Conservation (phyloP, 2,113 vertebrate species). For the Festucalex cinctus region DNA sequence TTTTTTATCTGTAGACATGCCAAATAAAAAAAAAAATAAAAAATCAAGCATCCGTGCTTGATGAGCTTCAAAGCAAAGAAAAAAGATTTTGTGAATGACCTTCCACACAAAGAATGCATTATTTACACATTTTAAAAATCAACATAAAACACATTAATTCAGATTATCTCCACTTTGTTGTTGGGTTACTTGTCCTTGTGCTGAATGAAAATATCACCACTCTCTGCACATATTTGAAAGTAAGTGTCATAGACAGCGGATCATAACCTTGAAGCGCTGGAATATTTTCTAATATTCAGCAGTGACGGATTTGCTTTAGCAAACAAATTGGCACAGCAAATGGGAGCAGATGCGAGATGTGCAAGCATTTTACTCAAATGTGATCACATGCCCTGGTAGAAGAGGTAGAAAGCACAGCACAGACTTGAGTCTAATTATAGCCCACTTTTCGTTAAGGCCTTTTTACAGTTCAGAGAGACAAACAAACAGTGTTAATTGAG, state of each 20-base stretch:
- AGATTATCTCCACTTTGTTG: neutral
- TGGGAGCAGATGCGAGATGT: neutral
- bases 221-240: neutral
- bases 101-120: neutral
- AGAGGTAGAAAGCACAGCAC: neutral
- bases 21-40: too few species aligned
- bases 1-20: neutral
- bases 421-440: constrained; percentile 5
- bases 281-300: neutral
- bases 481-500: neutral
- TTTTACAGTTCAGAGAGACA: neutral
- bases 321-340: neutral
- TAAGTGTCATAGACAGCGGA: neutral
- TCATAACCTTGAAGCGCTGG: neutral
- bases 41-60: neutral
- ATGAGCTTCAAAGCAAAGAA: neutral
- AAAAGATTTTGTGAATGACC: neutral
- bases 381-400: neutral
- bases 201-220: constrained; percentile 3
- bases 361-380: neutral
- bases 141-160: neutral
- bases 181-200: neutral
- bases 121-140: neutral
- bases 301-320: neutral
- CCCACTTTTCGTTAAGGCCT: neutral